Percentiles rank a stretch among this genome's conserved stretches.
These are phyloP conservation scores for Urocyon cinereoargenteus DNA, from an alignment of 2,797 vertebrate genomes.

Conservation along the genomic window DNA sequence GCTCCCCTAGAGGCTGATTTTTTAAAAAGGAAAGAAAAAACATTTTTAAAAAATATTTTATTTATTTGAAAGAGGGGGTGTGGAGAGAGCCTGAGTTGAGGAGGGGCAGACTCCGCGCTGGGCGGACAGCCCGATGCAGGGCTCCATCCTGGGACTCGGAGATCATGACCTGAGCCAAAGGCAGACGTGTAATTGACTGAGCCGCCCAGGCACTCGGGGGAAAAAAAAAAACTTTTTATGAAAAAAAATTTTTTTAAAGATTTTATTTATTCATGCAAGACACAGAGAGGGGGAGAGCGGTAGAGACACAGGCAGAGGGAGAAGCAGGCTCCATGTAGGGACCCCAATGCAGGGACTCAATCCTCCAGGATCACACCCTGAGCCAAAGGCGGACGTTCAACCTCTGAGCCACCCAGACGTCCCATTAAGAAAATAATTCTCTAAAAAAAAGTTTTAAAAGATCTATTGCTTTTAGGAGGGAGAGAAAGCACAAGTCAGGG, in stretches of 20 bases:
- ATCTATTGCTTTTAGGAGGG: neutral
- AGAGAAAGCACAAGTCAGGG: neutral
- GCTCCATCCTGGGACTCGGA: neutral
- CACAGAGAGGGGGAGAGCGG: neutral
- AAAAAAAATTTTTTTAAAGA: neutral
- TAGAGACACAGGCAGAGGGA: neutral
- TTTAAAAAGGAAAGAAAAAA: no score
- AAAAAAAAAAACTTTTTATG: no score
- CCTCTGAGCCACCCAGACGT: neutral
- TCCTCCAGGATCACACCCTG: neutral
- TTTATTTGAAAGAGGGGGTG: neutral
- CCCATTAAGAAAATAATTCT: neutral
- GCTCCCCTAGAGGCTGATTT: no score
- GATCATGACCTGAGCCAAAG: neutral
- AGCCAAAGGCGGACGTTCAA: neutral
- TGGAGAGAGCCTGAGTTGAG: neutral
- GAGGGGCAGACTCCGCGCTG: accelerated
- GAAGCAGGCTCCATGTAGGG: neutral
- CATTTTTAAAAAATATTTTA: neutral
- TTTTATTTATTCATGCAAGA: neutral
- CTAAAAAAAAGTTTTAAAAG: neutral
- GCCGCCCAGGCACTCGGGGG: neutral
- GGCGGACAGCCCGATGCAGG: neutral
- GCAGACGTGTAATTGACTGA: neutral
- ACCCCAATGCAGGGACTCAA: neutral